Evolutionary conservation across 2,113 vertebrate species (phyloP), one percentile per base, ranked within the genome.

Genomic region (Empidonax traillii): DNA sequence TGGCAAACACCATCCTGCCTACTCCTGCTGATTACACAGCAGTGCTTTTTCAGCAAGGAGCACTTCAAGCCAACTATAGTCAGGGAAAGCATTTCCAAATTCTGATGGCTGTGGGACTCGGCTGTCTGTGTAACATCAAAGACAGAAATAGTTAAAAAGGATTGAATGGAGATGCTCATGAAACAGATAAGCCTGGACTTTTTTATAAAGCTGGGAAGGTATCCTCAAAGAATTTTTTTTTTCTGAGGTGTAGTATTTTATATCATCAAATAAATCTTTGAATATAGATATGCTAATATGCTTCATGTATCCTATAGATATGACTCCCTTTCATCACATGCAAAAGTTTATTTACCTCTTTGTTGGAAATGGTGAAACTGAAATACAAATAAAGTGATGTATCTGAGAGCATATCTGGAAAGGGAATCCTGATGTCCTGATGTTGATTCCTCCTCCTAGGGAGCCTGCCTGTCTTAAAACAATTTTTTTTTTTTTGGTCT

Each of bases 1-100:
- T 0, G 3, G 41, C 0, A 0, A 81, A 58, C 51, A 17, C 25
- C 25, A 12, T 10, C 51, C 33, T 23, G 47, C 51, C 33, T 25
- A 44, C 61, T 68, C 49, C 73, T 31, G 88, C 75, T 68, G 63
- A 52, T 35, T 61, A 20, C 33, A 77, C 71, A 55, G 62, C 25
- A 65, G 37, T 0, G 3, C n/a, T 33, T 52, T 31, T 62, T 13
- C 58, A 76, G 67, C 78, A 80, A 69, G 47, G 67, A 46, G 35
- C 77, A 58, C 51, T 79, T 76, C 41, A 20, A 66, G 41, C 7
- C 14, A 30, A 1, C 13, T 25, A 10, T 51, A 35, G 24, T 1
- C 39, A 62, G 58, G 20, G n/a, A 84, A 77, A 71, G 14, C 12
- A 28, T 39, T 81, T 90, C 79, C 77, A 75, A 91, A 75, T 72